Base-by-base conservation (phyloP, 2,113 vertebrate species). In the Menidia beryllina region DNA sequence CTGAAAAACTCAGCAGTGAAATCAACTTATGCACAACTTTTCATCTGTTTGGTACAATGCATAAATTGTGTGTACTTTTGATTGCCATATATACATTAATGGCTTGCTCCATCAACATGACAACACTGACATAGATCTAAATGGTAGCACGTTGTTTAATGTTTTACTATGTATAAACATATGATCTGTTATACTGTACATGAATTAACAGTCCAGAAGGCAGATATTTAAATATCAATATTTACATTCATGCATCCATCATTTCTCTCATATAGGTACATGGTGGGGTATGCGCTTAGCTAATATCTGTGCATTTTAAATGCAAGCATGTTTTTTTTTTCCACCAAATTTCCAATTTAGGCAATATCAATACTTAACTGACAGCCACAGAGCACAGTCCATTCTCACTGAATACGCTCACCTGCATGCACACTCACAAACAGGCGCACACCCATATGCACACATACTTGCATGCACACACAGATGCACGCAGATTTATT, bases 171-270 rank as follows among this genome's bases (percentile, higher is more conserved):
- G 89, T 93, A 92, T 94, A 91, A 93, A 93, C 89, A 84, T 85
- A 89, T 90, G 90, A 2, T 88, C 27, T 86, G 92, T 94, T 91
- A 90, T 88, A 91, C 79, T 91, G 92, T 89, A 92, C 91, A 92
- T 91, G 86, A 90, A 94, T 92, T 88, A 92, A 92, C 88, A 79
- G 92, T 95, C 82, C 92, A 93, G 93, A 95, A 96, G 95, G 95
- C 96, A 94, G 94, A 90, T 92, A 88, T 90, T 90, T 88, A 92
- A 92, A 89, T 91, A 91, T 85, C 92, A 92, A 88, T 95, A 95
- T 95, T 95, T 94, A 97, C 96, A 95, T 94, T 96, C 96, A 96
- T 97, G 96, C 96, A 96, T 89, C 91, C 95, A 95, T 88, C 92
- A 91, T 87, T 89, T 86, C 89, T 86, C 91, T 93, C 93, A 87